Base-by-base conservation (phyloP, 1,140 invertebrate species). In the Brachionus angularis region DNA sequence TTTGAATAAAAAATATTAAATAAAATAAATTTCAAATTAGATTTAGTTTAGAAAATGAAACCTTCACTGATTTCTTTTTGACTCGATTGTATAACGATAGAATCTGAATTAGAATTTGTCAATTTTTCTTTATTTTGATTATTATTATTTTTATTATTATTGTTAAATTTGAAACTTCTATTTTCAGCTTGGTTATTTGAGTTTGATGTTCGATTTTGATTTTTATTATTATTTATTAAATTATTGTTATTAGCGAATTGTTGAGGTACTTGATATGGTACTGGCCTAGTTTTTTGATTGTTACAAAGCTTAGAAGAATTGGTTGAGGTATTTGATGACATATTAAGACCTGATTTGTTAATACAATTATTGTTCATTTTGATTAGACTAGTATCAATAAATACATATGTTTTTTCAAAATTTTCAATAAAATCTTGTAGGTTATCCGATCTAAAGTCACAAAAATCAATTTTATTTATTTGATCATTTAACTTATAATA, bases 351-450 rank as follows among this genome's bases (percentile, higher is more conserved):
- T 34, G 39, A 14, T 14, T 42, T 42, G 16, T 42, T 42, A 42
- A 42, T 14, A 42, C 5, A 31, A 21, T 31, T 55, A 12, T 27
- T 55, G 33, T 55, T 55, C 29, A 55, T n/a, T 8, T 39, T 36
- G 21, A 58, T 58, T 25, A 58, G 27, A 58, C 53, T 58, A 58
- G 53, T 58, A 16, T 58, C 53, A 39, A 58, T 58, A 21, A 58
- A 58, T 39, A 58, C 53, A 58, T 58, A 58, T 2, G 53, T 58
- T 25, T 58, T 58, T 36, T 58, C 53, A 39, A 58, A 58, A 39
- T 29, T 21, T 3, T 58, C 53, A 29, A 58, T 58, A 3, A 58
- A 23, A 8, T 58, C 53, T 39, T 36, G 36, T 3, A 58, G 21
- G 1, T 33, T 36, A 23, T 58, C 33, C 2, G 33, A 25, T 58